Base-by-base conservation (phyloP, 2,888 invertebrate genomes). In the Phania funesta region DNA sequence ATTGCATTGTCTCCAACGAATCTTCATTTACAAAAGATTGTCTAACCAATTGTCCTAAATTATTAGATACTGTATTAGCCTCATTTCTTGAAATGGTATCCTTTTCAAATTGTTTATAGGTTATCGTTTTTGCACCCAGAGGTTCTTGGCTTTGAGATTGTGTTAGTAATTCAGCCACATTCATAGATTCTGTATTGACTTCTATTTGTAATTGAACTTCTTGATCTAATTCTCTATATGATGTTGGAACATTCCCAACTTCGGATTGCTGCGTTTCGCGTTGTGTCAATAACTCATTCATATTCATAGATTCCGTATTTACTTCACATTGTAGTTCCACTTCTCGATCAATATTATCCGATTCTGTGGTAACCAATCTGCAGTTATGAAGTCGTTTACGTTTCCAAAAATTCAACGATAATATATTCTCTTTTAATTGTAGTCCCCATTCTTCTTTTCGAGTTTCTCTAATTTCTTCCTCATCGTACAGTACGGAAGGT, bases 371-470 rank as follows among this genome's bases (percentile, higher is more conserved):
- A 4, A 18, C 11, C n/a, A n/a, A n/a, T 18, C 41, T 6, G 0
- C 20, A 9, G 7, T 35, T 38, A 1, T 11, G 7, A 2, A 13
- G 0, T 1, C 16, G 26, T 22, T 48, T 9, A n/a, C 22, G 56
- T 41, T 71, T 16, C 77, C 77, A 78, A 29, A 9, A 64, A 16
- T 71, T 54, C 24, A 78, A 44, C 11, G 71, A 71, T 48, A 64
- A 35, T 1, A 71, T 71, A 50, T 68, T 71, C 3, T 78, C 71
- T 20, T 71, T 78, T 16, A 71, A 35, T 44, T 65, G 64, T 2
- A 65, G 18, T 9, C 13, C 58, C 71, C 71, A 78, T 50, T 71
- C 71, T 13, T 41, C 18, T 32, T 13, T 18, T 44, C 71, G 24
- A 7, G 9, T 38, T 16, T 52, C 52, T n/a, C 3, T 9, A 1